phyloP scores from a whole-genome alignment of 37 sponge, comb jelly and placozoan genomes.

The Lycopodina hypogea region DNA sequence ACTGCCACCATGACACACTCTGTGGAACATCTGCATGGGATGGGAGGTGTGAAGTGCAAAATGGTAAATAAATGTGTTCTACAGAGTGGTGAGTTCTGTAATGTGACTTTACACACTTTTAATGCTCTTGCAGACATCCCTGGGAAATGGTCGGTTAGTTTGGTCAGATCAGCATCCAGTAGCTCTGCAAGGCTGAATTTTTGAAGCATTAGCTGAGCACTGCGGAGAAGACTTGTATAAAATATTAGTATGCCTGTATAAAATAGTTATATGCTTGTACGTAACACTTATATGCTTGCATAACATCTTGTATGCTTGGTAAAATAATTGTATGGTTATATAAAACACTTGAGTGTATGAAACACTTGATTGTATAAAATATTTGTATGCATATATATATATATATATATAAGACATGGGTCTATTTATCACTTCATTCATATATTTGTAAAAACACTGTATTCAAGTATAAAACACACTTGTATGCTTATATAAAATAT shows the following conservation, averaged over 20 bases:
- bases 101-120: constrained; percentile 2
- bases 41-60: too few species aligned
- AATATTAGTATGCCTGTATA: too few species aligned
- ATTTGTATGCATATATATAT: too few species aligned
- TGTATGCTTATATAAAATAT: too few species aligned
- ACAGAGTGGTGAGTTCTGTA: background rate
- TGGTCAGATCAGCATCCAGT: background rate
- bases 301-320: too few species aligned
- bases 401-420: too few species aligned
- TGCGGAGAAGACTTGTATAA: background rate
- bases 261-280: too few species aligned
- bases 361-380: too few species aligned
- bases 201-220: constrained; percentile 49
- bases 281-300: too few species aligned
- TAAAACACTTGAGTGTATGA: background rate
- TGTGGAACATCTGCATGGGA: constrained; percentile 2
- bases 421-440: too few species aligned
- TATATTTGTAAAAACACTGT: too few species aligned
- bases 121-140: constrained; percentile 31
- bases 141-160: constrained; percentile 12
- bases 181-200: constrained; percentile 25
- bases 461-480: too few species aligned
- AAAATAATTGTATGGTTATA: background rate
- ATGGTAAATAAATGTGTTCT: background rate
- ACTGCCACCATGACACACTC: constrained; percentile 1